phyloP scores from a whole-genome alignment of 1,140 invertebrate species.

The Mycetomoellerius zeteki region DNA sequence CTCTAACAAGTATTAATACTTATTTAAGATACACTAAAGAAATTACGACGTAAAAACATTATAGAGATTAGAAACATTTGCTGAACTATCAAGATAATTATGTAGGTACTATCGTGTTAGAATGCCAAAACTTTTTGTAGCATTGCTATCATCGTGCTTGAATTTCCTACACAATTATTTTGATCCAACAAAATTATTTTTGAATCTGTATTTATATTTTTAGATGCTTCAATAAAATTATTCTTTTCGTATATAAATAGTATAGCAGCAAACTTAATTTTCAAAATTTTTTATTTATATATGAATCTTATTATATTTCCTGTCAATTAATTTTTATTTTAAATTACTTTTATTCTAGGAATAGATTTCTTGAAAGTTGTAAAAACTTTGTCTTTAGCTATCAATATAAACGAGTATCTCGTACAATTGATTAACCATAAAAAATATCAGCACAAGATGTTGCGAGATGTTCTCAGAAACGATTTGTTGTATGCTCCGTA shows the following conservation, averaged over 20 bases:
- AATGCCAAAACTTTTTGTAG: too few relatives aligned
- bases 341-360: background rate
- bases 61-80: background rate
- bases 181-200: too few relatives aligned
- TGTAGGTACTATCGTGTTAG: too few relatives aligned
- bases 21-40: background rate
- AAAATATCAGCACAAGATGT: background rate
- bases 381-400: background rate
- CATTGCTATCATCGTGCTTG: too few relatives aligned
- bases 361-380: background rate
- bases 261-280: too few relatives aligned
- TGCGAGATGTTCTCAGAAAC: slow-evolving; percentile 40
- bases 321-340: background rate
- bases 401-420: background rate
- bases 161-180: too few relatives aligned
- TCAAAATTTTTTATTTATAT: too few relatives aligned
- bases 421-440: slow-evolving; percentile 17
- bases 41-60: background rate
- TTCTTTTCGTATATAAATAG: too few relatives aligned
- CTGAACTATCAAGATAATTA: too few relatives aligned
- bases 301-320: too few relatives aligned
- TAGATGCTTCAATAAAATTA: too few relatives aligned
- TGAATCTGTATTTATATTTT: too few relatives aligned
- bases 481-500: slow-evolving; percentile 11
- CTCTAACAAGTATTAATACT: background rate